Percentiles rank a stretch among this genome's conserved stretches.
Evolutionary conservation across 2,113 vertebrate genomes (phyloP).

Genomic region (Gila orcuttii): DNA sequence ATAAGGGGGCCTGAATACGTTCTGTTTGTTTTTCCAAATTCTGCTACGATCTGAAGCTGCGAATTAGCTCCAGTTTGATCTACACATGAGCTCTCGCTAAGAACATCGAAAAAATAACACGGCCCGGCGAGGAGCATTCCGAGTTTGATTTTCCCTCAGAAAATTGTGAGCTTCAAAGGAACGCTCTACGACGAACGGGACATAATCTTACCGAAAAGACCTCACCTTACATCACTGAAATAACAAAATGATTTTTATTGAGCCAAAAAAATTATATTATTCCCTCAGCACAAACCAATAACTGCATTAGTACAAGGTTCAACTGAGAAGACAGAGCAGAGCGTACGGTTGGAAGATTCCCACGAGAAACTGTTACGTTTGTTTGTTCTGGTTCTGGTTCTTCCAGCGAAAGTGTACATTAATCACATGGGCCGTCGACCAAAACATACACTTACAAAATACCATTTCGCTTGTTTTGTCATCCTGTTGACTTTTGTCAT

Average conservation of each 20-base stretch:
- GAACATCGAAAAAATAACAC: constrained; percentile 54
- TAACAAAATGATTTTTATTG: constrained; percentile 52
- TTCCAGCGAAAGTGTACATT: constrained; percentile 17
- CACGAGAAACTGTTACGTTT: constrained; percentile 32
- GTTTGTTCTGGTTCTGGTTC: constrained; percentile 24
- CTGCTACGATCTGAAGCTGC: constrained; percentile 23
- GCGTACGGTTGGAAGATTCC: constrained; percentile 21
- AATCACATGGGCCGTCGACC: constrained; percentile 6
- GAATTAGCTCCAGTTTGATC: constrained; percentile 50
- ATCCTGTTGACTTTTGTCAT: constrained; percentile 15
- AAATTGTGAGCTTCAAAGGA: constrained; percentile 60
- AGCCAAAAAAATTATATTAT: constrained; percentile 67
- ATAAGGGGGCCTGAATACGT: constrained; percentile 16
- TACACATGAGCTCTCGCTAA: constrained; percentile 50
- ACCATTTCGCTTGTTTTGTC: background rate
- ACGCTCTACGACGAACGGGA: constrained; percentile 22
- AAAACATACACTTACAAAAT: constrained; percentile 39
- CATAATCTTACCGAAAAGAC: constrained; percentile 49
- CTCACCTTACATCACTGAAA: constrained; percentile 58
- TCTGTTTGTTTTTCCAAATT: constrained; percentile 55
- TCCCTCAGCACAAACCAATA: constrained; percentile 57
- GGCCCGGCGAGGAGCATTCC: constrained; percentile 57
- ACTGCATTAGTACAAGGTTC: constrained; percentile 59
- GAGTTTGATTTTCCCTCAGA: constrained; percentile 64
- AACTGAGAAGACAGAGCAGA: constrained; percentile 13